Conservation (phyloP, 2,113 vertebrate genomes). For the Cnemophilus loriae region DNA sequence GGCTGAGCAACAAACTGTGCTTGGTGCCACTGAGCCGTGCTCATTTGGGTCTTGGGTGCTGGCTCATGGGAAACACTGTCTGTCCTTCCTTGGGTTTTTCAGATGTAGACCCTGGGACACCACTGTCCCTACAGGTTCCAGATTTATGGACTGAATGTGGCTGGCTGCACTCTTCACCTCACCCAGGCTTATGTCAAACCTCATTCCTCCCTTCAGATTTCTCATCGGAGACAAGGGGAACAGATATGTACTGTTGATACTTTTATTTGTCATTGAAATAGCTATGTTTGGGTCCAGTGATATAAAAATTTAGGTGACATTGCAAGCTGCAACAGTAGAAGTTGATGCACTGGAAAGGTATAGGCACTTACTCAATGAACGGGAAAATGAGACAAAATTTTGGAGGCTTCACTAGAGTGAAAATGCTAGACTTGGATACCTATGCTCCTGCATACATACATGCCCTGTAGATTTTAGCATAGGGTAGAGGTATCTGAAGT, state of each 20-base stretch:
- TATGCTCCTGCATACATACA: not conserved
- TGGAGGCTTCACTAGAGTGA: not conserved
- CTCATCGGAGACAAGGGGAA: not conserved
- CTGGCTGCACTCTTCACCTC: not conserved
- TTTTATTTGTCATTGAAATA: not conserved
- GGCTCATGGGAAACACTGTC: not conserved
- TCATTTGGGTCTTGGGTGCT: not conserved
- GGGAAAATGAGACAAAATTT: not conserved
- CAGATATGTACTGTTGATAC: not conserved
- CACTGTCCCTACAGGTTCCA: not conserved
- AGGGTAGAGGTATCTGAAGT: not conserved
- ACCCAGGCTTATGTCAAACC: not conserved
- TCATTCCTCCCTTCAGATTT: not conserved
- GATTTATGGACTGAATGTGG: not conserved
- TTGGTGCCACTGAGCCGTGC: not conserved
- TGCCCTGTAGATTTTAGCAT: not conserved
- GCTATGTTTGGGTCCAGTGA: not conserved
- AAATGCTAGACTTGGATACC: not conserved
- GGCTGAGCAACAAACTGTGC: not conserved
- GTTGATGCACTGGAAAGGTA: not conserved
- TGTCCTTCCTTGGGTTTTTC: not conserved
- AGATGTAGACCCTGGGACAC: not conserved
- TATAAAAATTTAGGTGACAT: not conserved
- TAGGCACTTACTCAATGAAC: not conserved
- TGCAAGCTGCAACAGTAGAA: not conserved